Base-by-base conservation (phyloP, 2,888 invertebrate genomes). In the Eueremaeus valkanovi region DNA sequence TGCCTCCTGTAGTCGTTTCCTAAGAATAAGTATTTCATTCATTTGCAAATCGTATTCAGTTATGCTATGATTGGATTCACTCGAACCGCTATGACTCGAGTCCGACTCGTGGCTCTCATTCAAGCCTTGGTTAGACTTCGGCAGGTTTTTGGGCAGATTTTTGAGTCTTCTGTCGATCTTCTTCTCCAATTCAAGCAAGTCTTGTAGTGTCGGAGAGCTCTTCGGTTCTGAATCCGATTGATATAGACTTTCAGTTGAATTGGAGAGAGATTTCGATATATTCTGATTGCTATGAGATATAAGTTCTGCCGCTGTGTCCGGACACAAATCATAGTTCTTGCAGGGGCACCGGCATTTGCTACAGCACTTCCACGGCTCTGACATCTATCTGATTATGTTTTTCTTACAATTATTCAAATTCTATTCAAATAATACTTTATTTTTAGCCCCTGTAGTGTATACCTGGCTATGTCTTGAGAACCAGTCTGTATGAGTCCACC, bases 291-390 rank as follows among this genome's bases (percentile, higher is more conserved):
- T 29, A 16, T 45, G 21, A 21, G 40, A 18, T 45, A 70, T 70
- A n/a, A 70, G 42, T 5, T 42, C 13, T 18, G 11, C 5, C 0
- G 42, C 70, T 2, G 70, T 70, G 24, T 70, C 70, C 5, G 70
- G 42, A 21, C 70, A 70, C 2, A 70, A 3, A 40, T 70, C 70
- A 42, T 33, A 45, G 18, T 70, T 70, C 40, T 70, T 70, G 45
- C 70, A 70, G 11, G 70, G 70, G n/a, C 70, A 70, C 29, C 29
- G 42, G 27, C 70, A 70, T 8, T 27, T 24, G 29, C 27, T 18
- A 21, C 70, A 70, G 18, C 70, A 70, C 36, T 70, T 70, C 70
- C 70, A 70, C 18, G 45, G 13, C 27, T 42, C n/a, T 13, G 70
- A 70, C 70, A 70, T 70, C 2, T 24, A 16, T 55, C n/a, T n/a